A percentile compares a stretch with the other conserved stretches of the same genome.
Conservation (phyloP, 2,113 vertebrate species). For the Atractosteus spatula region DNA sequence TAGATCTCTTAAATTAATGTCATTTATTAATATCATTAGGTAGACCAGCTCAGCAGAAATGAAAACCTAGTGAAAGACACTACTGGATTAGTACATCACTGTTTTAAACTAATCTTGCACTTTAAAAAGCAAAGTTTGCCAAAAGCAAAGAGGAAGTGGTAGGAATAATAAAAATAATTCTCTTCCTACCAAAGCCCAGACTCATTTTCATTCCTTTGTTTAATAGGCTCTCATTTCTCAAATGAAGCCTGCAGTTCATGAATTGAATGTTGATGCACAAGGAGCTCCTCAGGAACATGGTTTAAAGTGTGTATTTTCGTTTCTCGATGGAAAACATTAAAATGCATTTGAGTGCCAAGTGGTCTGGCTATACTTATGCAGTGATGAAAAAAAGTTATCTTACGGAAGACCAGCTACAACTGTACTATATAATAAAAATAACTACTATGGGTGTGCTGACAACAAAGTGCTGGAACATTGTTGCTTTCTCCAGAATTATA, state of each 20-base stretch:
- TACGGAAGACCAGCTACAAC: conserved; percentile 19
- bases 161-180: not conserved
- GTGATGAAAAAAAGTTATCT: conserved; percentile 36
- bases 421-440: conserved; percentile 20
- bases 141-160: not conserved
- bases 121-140: too few relatives aligned
- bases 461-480: conserved; percentile 35
- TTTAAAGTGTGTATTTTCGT: conserved; percentile 10
- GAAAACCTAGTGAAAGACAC: too few relatives aligned
- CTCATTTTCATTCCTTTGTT: too few relatives aligned
- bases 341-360: conserved; percentile 31
- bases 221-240: too few relatives aligned
- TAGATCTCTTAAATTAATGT: too few relatives aligned
- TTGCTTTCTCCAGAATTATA: conserved; percentile 43
- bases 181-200: not conserved
- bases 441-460: conserved; percentile 25
- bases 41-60: too few relatives aligned
- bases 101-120: too few relatives aligned
- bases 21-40: too few relatives aligned
- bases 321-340: conserved; percentile 11
- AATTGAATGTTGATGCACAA: too few relatives aligned
- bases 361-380: conserved; percentile 11
- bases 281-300: conserved; percentile 16
- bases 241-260: too few relatives aligned
- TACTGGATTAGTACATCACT: too few relatives aligned